A percentile compares a stretch with the other conserved stretches of the same genome.
Conservation (phyloP, 2,888 invertebrate species). For the Glaucopsyche alexis region DNA sequence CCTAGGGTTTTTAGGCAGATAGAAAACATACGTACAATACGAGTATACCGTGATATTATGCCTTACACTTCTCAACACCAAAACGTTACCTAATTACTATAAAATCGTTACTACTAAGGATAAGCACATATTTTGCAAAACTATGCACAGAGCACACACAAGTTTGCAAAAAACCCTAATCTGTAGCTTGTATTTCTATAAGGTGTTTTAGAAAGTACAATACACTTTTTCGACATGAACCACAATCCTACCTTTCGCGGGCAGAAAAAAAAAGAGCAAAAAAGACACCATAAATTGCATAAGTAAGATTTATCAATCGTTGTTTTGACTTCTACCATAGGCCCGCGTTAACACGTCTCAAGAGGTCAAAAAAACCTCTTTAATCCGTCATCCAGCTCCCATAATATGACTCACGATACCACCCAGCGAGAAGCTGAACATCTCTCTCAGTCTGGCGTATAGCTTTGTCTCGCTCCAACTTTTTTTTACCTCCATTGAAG, state of each 20-base stretch:
- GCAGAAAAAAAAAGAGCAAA: conserved; percentile 1
- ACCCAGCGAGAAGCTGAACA: conserved; percentile 57
- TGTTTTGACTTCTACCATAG: conserved; percentile 36
- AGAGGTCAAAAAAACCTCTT: conserved; percentile 43
- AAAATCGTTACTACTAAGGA: no score
- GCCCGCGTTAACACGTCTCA: conserved; percentile 33
- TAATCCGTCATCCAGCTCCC: conserved; percentile 59
- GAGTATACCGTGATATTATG: no score
- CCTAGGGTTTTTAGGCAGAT: background rate
- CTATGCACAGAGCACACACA: no score
- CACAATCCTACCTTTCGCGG: background rate
- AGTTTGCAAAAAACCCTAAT: no score
- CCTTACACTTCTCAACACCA: no score
- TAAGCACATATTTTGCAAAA: no score
- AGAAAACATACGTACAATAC: no score
- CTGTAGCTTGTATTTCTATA: no score
- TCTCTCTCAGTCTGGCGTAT: conserved; percentile 50
- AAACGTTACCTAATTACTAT: no score
- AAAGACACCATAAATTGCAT: conserved; percentile 14
- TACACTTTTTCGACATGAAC: background rate
- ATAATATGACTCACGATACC: conserved; percentile 66
- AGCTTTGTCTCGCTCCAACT: conserved; percentile 48
- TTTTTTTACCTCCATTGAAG: conserved; percentile 72
- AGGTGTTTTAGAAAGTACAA: no score
- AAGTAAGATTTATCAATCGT: conserved; percentile 23